phyloP scores from a whole-genome alignment of 2,888 invertebrate species.

The Stenurella melanura region DNA sequence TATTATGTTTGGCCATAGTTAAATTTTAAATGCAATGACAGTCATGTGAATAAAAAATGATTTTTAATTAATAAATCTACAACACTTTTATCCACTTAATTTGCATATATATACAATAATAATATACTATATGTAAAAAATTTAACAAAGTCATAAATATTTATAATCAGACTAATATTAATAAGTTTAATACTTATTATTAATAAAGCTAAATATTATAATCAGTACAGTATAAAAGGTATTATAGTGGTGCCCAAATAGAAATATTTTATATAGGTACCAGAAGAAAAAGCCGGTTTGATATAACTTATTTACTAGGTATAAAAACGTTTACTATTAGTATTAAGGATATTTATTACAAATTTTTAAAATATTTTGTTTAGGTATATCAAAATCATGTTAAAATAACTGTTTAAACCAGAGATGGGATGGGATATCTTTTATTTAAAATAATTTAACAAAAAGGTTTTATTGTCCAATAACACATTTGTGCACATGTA shows the following conservation, averaged over 20 bases:
- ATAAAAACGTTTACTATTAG: not conserved
- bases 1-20: not conserved
- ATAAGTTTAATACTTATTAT: conserved; percentile 9
- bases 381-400: not conserved
- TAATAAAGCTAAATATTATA: conserved; percentile 28
- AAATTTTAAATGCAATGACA: not conserved
- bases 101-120: conserved; percentile 22
- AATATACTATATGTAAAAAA: conserved; percentile 14
- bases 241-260: conserved; percentile 5
- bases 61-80: not conserved
- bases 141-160: conserved; percentile 24
- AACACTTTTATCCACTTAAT: conserved; percentile 6
- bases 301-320: not conserved
- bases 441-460: not conserved
- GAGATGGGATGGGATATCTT: not conserved
- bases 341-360: not conserved
- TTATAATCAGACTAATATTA: not conserved
- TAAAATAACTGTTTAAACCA: not conserved
- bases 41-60: not conserved
- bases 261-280: not conserved
- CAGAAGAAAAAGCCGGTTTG: not conserved
- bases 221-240: conserved; percentile 14
- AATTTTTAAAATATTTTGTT: not conserved
- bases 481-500: not conserved
- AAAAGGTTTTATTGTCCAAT: not conserved